Evolutionary conservation across 2,888 invertebrate genomes (phyloP), one percentile per base, ranked within the genome.

Genomic region (Schizotus pectinicornis): DNA sequence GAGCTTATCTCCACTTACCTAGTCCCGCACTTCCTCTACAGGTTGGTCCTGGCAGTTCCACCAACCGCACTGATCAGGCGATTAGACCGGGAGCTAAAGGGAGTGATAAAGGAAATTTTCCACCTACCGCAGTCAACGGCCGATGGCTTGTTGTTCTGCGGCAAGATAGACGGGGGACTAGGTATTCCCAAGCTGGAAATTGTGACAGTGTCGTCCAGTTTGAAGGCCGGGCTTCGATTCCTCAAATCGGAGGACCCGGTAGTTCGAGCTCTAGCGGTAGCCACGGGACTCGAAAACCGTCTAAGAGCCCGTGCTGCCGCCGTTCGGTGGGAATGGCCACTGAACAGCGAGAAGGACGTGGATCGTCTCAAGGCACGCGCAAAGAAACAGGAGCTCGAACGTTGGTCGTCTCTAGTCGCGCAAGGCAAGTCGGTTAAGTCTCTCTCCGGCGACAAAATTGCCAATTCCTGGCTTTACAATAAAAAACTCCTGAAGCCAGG

Each of bases 1-100:
- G 69, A 73, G 41, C 59, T 77, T 0, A 58, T 80, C 37, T 64
- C 76, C 57, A 67, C 57, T 1, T 70, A 77, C 67, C 67, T 80
- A 32, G 61, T 80, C 9, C 79, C 78, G n/a, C 68, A 74, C 39
- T 74, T 73, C 59, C 60, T 73, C 36, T 78, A 80, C 57, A 56
- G 65, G 6, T 42, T 80, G 7, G 74, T 73, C 36, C 42, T 79
- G 2, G 77, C 73, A 1, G 66, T 65, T 3, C 57, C 62, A 46
- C n/a, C 68, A 58, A 0, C 47, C 35, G 63, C 59, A 0, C 35
- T 59, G 9, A 3, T 72, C 1, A 39, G 65, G 39, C n/a, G 53
- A 14, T 31, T 73, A 22, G 71, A 72, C 65, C 67, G 65, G n/a
- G 47, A 67, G 62, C 58, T 73, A 54, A 58, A 71, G 56, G 65